Conservation (phyloP, 2,888 invertebrate genomes). For the Melolontha melolontha region DNA sequence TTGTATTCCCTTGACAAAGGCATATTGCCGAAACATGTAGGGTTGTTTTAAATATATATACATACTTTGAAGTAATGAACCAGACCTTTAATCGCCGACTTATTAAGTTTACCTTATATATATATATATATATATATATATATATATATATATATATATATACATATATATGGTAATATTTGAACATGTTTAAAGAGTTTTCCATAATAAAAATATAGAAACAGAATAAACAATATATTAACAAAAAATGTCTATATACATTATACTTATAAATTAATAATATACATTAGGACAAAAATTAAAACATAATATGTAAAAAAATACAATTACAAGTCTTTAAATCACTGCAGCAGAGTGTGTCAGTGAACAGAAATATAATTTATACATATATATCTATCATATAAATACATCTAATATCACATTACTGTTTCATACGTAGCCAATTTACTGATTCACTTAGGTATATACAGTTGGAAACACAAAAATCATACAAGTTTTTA, state of each 20-base stretch:
- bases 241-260: conserved; percentile 20
- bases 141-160: too few relatives aligned
- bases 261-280: conserved; percentile 25
- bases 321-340: conserved; percentile 15
- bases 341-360: conserved; percentile 31
- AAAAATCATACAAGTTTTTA: neutral
- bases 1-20: too few relatives aligned
- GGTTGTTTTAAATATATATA: too few relatives aligned
- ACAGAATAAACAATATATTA: conserved; percentile 28
- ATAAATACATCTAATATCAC: conserved; percentile 44
- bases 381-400: conserved; percentile 34
- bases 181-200: too few relatives aligned
- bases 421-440: conserved; percentile 40
- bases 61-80: too few relatives aligned
- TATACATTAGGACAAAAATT: conserved; percentile 15
- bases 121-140: too few relatives aligned
- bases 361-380: conserved; percentile 34
- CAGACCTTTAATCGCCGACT: too few relatives aligned
- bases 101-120: too few relatives aligned
- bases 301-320: conserved; percentile 14
- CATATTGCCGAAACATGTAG: too few relatives aligned
- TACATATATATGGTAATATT: too few relatives aligned
- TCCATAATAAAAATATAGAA: conserved; percentile 13
- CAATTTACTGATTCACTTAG: conserved; percentile 18
- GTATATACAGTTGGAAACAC: neutral